A percentile compares a stretch with the other conserved stretches of the same genome.
phyloP scores from a whole-genome alignment of 2,888 invertebrate species.

The Cacoxenus indagator region DNA sequence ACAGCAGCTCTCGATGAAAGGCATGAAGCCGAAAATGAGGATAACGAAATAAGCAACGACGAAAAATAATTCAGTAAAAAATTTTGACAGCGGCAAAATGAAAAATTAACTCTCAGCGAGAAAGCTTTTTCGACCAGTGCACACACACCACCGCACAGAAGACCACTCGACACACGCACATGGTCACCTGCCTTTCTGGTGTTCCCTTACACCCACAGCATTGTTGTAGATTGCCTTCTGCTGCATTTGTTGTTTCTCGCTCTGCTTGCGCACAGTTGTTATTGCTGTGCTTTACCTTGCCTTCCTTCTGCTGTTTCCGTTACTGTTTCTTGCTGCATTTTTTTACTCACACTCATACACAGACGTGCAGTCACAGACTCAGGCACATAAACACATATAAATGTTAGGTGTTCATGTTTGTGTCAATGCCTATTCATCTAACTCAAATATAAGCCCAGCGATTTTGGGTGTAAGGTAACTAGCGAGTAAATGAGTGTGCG shows the following conservation, averaged over 20 bases:
- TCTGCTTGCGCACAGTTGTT: background rate
- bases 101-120: background rate
- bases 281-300: background rate
- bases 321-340: constrained; percentile 1
- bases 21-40: background rate
- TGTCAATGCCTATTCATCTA: background rate
- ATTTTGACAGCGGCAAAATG: background rate
- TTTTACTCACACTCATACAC: background rate
- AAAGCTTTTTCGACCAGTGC: background rate
- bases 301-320: constrained; percentile 3
- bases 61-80: background rate
- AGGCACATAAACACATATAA: background rate
- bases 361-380: background rate
- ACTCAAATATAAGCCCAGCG: too few species aligned
- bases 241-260: background rate
- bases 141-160: too few species aligned
- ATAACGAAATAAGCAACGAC: background rate
- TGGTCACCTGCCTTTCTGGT: too few species aligned
- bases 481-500: background rate
- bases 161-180: too few species aligned
- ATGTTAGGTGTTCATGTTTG: background rate
- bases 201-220: too few species aligned
- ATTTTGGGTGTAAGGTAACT: too few species aligned
- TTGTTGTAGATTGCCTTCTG: too few species aligned
- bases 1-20: too few species aligned